Percentiles rank a stretch among this genome's conserved stretches.
These are phyloP conservation scores for Orientallactaga sibirica DNA, from an alignment of 2,797 vertebrate genomes.

Conservation along the genomic window DNA sequence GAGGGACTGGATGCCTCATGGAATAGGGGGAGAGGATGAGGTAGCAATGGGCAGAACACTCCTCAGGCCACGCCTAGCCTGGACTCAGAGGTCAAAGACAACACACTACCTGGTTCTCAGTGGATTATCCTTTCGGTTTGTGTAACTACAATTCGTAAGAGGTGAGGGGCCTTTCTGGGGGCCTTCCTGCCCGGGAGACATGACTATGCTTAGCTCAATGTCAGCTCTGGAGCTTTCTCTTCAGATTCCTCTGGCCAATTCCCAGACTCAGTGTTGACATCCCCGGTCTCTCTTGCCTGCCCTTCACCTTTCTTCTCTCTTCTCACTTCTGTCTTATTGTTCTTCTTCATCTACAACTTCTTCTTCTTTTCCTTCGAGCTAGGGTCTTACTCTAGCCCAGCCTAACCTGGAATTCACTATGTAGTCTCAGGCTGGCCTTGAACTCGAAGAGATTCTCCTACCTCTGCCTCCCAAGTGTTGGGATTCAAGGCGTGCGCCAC, in stretches of 20 bases:
- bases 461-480: too few relatives aligned
- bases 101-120: neutral
- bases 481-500: too few relatives aligned
- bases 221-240: neutral
- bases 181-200: neutral
- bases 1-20: neutral
- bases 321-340: too few relatives aligned
- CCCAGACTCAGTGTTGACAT: neutral
- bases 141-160: neutral
- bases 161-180: neutral
- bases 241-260: neutral
- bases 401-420: too few relatives aligned
- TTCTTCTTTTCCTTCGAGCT: too few relatives aligned
- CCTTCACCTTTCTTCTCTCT: neutral
- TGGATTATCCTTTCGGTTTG: neutral
- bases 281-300: too few relatives aligned
- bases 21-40: neutral
- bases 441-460: too few relatives aligned
- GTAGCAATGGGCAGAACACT: neutral
- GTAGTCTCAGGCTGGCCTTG: too few relatives aligned
- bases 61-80: neutral
- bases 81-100: neutral
- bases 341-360: too few relatives aligned
- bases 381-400: too few relatives aligned
- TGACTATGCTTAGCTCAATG: neutral